A percentile compares a stretch with the other conserved stretches of the same genome.
Conservation (phyloP, 2,113 vertebrate species). For the Gopherus flavomarginatus region DNA sequence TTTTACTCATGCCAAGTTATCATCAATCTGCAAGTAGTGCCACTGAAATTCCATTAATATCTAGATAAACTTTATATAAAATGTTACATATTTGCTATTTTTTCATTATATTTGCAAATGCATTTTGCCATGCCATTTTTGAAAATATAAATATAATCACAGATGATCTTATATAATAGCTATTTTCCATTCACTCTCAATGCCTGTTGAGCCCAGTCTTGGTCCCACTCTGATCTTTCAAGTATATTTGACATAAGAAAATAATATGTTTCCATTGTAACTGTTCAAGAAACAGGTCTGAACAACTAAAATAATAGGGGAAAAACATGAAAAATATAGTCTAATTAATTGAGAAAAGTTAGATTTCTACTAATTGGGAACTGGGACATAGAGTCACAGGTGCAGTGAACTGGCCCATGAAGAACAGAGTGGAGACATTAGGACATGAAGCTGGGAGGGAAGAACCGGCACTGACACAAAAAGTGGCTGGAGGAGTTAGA, state of each 20-base stretch:
- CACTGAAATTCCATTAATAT: not conserved
- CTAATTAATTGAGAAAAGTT: not conserved
- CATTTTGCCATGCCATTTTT: not conserved
- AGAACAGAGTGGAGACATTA: not conserved
- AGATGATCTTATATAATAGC: not conserved
- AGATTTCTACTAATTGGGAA: not conserved
- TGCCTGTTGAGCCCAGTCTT: not conserved
- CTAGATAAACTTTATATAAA: not conserved
- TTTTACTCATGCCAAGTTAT: not conserved
- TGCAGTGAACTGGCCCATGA: not conserved
- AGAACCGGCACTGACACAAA: not conserved
- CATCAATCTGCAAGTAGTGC: not conserved
- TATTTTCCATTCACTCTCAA: not conserved
- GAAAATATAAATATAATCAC: not conserved
- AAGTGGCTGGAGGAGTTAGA: not conserved
- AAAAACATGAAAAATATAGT: not conserved
- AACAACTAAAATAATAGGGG: not conserved
- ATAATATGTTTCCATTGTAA: accelerated
- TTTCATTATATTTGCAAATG: not conserved
- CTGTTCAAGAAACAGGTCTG: not conserved
- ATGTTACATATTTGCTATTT: accelerated
- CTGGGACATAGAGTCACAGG: not conserved
- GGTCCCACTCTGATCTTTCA: not conserved
- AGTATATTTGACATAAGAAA: not conserved
- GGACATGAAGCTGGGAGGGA: not conserved